Evolutionary conservation across 2,888 invertebrate genomes (phyloP), one percentile per base, ranked within the genome.

Genomic region (Drosophila quinaria): DNA sequence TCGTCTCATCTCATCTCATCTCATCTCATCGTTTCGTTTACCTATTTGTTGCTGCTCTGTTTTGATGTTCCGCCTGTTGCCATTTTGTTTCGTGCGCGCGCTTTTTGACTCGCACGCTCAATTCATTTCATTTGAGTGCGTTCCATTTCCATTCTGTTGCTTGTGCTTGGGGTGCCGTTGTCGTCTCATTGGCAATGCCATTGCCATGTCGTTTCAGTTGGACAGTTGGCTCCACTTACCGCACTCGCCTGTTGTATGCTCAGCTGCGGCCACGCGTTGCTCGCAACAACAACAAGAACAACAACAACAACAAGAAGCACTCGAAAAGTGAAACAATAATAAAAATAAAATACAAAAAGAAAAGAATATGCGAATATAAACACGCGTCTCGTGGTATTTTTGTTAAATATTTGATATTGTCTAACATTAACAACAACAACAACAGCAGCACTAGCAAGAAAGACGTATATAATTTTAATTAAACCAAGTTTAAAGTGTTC

Each of bases 41-140:
- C 55, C 73, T 56, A 70, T 77, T 83, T 77, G 87, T 84, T 78
- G 81, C 87, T 83, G 59, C 69, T 65, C 25, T 69, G 69, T 64
- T 60, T 68, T 65, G 44, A 19, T 63, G 78, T 74, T 74, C 25
- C 67, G 47, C 74, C 70, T 44, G 59, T 60, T 87, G 65, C 73
- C 89, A 65, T 56, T 71, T 69, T 61, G 62, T 79, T 80, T 64
- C 71, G 44, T 65, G 71, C 55, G 63, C 70, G 70, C 70, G 70
- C 78, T 50, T 56, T 63, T 51, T 56, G 19, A 41, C 52, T 56
- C 41, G 51, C 35, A 9, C 46, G 37, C 50, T 61, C n/a, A 29
- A 25, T 39, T 51, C 41, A 31, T 47, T 46, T 17, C 49, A 33
- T 42, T 51, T 46, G 54, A 19, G 11, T 35, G 10, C n/a, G 58